Evolutionary conservation across 2,113 vertebrate genomes (phyloP).

Genomic region (Apteryx owenii): DNA sequence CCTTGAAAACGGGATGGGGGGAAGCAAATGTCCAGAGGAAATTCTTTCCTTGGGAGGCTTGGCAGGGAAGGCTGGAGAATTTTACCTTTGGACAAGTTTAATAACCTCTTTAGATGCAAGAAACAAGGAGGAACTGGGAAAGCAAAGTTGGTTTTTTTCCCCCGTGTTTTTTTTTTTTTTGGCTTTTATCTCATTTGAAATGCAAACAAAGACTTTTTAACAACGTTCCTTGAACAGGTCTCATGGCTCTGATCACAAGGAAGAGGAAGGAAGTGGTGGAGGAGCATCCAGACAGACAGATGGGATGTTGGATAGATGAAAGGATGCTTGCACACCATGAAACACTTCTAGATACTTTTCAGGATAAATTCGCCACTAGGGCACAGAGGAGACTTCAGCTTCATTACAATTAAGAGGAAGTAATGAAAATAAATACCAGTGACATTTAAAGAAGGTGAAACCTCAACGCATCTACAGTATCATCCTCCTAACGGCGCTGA

Average conservation of each 20-base stretch:
- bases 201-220: constrained; percentile 40
- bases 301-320: constrained; percentile 54
- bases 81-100: background rate
- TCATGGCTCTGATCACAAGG: constrained; percentile 38
- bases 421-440: constrained; percentile 59
- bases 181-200: constrained; percentile 42
- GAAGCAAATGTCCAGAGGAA: background rate
- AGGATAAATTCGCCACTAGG: constrained; percentile 21
- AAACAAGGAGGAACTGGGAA: background rate
- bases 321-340: constrained; percentile 44
- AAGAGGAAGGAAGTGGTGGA: constrained; percentile 46
- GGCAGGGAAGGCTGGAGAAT: background rate
- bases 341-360: background rate
- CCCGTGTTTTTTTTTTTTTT: background rate
- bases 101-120: background rate
- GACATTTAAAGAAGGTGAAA: constrained; percentile 49
- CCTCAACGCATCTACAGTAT: background rate
- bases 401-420: constrained; percentile 30
- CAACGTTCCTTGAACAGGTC: constrained; percentile 18
- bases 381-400: constrained; percentile 35
- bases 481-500: rapidly evolving
- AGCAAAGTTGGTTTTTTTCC: background rate
- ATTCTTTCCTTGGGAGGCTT: background rate
- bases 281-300: constrained; percentile 55
- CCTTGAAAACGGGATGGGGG: background rate